Base-by-base conservation (phyloP, 2,797 vertebrate genomes). In the Orientallactaga sibirica region DNA sequence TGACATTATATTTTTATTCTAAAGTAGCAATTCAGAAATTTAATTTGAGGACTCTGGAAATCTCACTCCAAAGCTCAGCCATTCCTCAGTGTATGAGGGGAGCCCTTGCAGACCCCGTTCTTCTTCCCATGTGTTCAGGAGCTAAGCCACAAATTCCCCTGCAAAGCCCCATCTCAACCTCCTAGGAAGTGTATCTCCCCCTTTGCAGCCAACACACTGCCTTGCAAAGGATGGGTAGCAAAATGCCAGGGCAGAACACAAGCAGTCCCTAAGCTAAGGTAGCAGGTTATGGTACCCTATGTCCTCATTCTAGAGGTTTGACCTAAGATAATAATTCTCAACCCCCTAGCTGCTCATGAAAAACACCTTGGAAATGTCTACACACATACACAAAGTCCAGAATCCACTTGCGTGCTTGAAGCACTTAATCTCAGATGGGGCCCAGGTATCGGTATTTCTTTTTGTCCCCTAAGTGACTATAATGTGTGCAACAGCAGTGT, bases 51-150 rank as follows among this genome's bases (percentile, higher is more conserved):
- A 43, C 43, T 41, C 79, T 77, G 37, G 29, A 85, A 80, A 37
- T 83, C 90, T 83, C 89, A 81, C 82, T 48, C 33, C 52, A 77
- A 74, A 88, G 16, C 62, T 89, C 24, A 43, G 29, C 29, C 67
- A 76, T 67, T 75, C 5, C 15, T 73, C 70, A 58, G 61, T 58
- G 24, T 37, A 41, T 78, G 37, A 68, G 27, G 16, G 19, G 24
- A 77, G 16, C 1, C 18, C 43, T 29, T 27, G 19, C 24, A 66
- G 64, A 20, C 64, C 25, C 7, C 1, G 5, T 48, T 70, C 25
- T 52, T 74, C 4, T 19, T 41, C 70, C 27, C 33, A 81, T 20
- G 27, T n/a, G 37, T 88, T 74, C n/a, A 82, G 33, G 4, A 27
- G 9, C 24, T 71, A 62, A 8, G 48, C 52, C 33, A 22, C 15